Evolutionary conservation across 2,797 vertebrate genomes (phyloP).

Genomic region (Enteromius mattozi): DNA sequence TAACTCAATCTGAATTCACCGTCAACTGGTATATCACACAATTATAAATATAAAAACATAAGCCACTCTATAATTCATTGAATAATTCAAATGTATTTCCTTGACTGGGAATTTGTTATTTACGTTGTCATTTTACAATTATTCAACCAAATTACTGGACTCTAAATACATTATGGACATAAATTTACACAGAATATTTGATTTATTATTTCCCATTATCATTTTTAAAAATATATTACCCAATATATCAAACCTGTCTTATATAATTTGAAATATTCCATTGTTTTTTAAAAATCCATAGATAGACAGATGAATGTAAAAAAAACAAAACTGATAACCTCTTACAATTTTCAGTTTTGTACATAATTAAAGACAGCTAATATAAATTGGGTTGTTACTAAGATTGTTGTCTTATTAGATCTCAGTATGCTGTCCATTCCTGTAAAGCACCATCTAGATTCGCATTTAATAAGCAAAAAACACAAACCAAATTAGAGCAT

Average conservation of each 20-base stretch:
- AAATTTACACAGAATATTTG: background rate
- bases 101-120: background rate
- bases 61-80: background rate
- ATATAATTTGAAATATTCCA: background rate
- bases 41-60: background rate
- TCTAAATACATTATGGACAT: too few relatives aligned
- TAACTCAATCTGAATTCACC: background rate
- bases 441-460: background rate
- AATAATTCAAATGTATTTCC: background rate
- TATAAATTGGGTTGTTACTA: background rate
- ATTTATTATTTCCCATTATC: background rate
- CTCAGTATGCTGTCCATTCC: background rate
- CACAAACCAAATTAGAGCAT: background rate
- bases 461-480: background rate
- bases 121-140: background rate
- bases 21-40: background rate
- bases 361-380: background rate
- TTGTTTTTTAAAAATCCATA: too few relatives aligned
- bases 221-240: background rate
- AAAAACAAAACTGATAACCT: too few relatives aligned
- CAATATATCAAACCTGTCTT: background rate
- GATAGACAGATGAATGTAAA: too few relatives aligned
- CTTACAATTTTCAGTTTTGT: background rate
- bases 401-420: background rate
- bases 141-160: background rate